Evolutionary conservation across 2,797 vertebrate species (phyloP), one percentile per base, ranked within the genome.

Genomic region (Botia almorhae): DNA sequence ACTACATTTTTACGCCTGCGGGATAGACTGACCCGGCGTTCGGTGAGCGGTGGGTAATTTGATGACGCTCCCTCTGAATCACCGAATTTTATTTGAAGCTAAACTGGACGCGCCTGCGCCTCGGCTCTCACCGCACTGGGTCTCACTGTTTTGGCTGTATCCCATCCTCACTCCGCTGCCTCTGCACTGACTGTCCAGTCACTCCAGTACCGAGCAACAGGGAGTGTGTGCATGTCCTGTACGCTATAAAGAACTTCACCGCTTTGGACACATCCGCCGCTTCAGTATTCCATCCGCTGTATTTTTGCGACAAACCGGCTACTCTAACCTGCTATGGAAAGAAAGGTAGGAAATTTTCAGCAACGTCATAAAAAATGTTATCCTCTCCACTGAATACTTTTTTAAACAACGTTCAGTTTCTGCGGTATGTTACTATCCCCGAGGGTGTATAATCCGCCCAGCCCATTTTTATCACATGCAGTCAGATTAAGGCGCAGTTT

Each of bases 21-120:
- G 3, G 65, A 17, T 8, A 6, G 21, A 21, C 23, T 4, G 53
- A 7, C 39, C 19, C 11, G 8, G 14, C 14, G 33, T 3, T 7
- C n/a, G 16, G 36, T 7, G 70, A 81, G 80, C 72, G 33, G 33
- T 81, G 78, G 76, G 87, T 91, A 89, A 93, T 94, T 93, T 93
- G 91, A 74, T 82, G 92, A 94, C 93, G 84, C 91, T 93, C 93
- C 92, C 93, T 93, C 83, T 83, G 84, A 56, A 84, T 79, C 87
- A 86, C 89, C 12, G 19, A 88, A 88, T 87, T 91, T 92, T 88
- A 91, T 88, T 88, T 63, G 85, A 87, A 85, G 87, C 88, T 81
- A 89, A 87, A 88, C 89, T 85, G 87, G 88, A 89, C 89, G 92
- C 93, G 93, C 94, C 87, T 94, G 93, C 93, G 94, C 94, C 76